phyloP scores from a whole-genome alignment of 2,113 vertebrate species.

The Chamaetylas fuelleborni region DNA sequence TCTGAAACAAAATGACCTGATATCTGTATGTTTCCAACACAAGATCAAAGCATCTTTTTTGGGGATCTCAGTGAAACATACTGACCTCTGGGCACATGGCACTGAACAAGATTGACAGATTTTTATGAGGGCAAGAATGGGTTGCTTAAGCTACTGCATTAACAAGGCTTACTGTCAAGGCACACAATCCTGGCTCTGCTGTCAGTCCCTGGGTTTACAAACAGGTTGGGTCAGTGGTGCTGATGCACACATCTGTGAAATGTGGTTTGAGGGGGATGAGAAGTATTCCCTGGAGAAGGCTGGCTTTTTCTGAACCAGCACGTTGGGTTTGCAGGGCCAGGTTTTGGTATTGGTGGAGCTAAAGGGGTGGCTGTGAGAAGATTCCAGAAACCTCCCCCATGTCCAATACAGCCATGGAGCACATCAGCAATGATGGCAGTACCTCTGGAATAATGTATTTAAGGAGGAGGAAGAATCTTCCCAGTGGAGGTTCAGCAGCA shows the following conservation, averaged over 20 bases:
- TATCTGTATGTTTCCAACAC: not conserved
- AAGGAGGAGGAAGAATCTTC: not conserved
- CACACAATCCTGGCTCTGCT: not conserved
- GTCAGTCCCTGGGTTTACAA: not conserved
- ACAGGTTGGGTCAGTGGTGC: not conserved
- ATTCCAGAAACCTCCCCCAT: not conserved
- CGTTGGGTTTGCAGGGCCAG: not conserved
- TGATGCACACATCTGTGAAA: rapidly evolving
- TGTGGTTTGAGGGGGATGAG: not conserved
- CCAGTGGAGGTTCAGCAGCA: not conserved
- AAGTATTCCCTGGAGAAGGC: not conserved
- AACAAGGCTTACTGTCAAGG: not conserved
- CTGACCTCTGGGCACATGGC: not conserved
- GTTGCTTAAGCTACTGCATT: not conserved
- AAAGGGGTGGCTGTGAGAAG: not conserved
- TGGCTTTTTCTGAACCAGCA: not conserved
- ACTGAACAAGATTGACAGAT: not conserved
- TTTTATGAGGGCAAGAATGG: not conserved
- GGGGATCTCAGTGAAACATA: not conserved
- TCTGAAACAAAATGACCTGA: not conserved
- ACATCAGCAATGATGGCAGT: rapidly evolving
- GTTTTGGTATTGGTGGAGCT: not conserved
- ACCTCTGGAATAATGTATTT: too few relatives aligned
- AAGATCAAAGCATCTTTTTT: not conserved
- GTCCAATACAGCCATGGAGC: rapidly evolving